These are phyloP conservation scores for Furnarius figulus DNA, from an alignment of 2,113 vertebrate species.

Conservation along the genomic window DNA sequence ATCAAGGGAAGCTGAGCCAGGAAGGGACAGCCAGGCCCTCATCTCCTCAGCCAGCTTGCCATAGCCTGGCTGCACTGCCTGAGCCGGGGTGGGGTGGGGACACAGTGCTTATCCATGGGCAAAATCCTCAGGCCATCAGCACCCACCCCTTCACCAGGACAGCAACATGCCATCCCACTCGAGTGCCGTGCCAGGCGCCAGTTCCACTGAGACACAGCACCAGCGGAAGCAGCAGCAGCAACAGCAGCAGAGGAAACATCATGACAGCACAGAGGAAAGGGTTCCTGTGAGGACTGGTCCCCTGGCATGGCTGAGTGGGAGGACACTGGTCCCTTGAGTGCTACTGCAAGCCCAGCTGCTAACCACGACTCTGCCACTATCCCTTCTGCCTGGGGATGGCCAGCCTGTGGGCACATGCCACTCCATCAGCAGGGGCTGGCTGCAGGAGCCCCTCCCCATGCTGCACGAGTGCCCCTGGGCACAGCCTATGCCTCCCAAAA, in stretches of 20 bases:
- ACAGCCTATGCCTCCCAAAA: constrained; percentile 44
- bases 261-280: constrained; percentile 35
- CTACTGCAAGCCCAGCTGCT: background rate
- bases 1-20: background rate
- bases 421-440: background rate
- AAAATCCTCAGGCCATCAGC: background rate
- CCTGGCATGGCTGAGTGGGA: background rate
- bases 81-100: accelerated
- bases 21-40: background rate
- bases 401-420: background rate
- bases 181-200: background rate
- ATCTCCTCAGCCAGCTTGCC: accelerated
- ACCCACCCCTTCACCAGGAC: background rate
- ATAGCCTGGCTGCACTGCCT: background rate
- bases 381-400: background rate
- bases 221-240: constrained; percentile 43
- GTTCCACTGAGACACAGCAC: background rate
- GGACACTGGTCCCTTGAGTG: background rate
- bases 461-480: constrained; percentile 24
- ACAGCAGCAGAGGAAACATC: background rate
- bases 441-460: background rate
- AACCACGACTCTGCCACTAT: accelerated
- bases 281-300: background rate
- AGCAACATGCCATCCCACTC: background rate
- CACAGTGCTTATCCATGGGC: accelerated